These are phyloP conservation scores for Hypothenemus hampei DNA, from an alignment of 1,140 invertebrate species.

Conservation along the genomic window DNA sequence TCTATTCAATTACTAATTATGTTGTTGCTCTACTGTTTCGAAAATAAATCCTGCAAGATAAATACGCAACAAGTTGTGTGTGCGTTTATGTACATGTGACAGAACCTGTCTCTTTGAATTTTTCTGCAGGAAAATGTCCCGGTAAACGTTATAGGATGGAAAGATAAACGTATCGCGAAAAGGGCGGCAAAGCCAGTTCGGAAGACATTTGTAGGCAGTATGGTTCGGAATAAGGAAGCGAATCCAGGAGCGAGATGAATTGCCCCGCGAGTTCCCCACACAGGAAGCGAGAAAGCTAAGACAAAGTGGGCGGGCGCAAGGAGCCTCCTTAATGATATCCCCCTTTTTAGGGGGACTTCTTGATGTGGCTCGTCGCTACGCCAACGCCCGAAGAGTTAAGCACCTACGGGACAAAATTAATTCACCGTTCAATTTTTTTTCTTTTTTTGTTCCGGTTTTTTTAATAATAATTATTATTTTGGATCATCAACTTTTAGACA, in stretches of 20 bases:
- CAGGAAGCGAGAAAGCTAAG: constrained; percentile 40
- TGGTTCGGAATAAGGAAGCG: constrained; percentile 36
- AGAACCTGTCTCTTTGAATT: not conserved
- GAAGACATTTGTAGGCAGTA: constrained; percentile 41
- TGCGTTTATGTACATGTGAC: not conserved
- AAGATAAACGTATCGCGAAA: constrained; percentile 38
- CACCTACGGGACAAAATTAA: no score
- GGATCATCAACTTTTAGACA: no score
- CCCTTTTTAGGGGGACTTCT: constrained; percentile 7
- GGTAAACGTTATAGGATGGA: not conserved
- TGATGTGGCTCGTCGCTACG: no score
- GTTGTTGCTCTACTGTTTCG: no score
- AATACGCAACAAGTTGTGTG: not conserved
- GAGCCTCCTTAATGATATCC: constrained; percentile 21
- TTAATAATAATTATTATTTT: no score
- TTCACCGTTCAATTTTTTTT: no score
- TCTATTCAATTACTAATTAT: no score
- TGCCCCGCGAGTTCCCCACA: constrained; percentile 39
- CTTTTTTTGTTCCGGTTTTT: no score
- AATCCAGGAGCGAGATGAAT: constrained; percentile 40
- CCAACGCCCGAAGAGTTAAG: no score
- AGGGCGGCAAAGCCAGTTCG: constrained; percentile 41
- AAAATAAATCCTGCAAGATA: not conserved
- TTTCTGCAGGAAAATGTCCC: not conserved
- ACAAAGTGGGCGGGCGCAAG: constrained; percentile 35